Evolutionary conservation across 2,888 invertebrate species (phyloP), one percentile per base, ranked within the genome.

Genomic region (Meloe dianella): DNA sequence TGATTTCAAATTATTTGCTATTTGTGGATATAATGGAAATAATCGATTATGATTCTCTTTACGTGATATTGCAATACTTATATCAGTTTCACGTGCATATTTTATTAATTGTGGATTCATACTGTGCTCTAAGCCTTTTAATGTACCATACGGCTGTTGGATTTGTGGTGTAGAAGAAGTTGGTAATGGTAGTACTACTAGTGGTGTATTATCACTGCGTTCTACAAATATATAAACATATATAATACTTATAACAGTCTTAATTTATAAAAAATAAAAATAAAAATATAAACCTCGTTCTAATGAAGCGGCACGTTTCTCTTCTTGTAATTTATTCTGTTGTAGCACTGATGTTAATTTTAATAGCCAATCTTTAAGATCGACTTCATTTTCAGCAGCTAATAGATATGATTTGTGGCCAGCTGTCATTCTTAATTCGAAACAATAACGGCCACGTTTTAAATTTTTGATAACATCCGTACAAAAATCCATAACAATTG

Each of bases 401-500:
- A 97, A 87, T 58, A 93, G 89, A 77, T 94, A 95, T 0, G 94
- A 93, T 80, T 95, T 94, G 72, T 93, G 93, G 20, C 93, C 93
- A 7, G 93, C 90, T 24, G 89, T 89, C 94, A 95, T 95, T 70
- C 92, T 89, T 56, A 97, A 84, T 82, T 97, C 96, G 83, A 97
- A 96, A 82, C 95, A 92, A 80, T 89, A 91, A 76, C 92, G 89
- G 2, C 95, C 95, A 65, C 94, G 88, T 85, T 95, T 95, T 20
- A 91, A 86, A 85, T 94, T 96, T 87, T 91, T 91, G 66, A 93
- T 89, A 76, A 96, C 94, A 82, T 95, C 95, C 1, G 92, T 92
- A 80, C 96, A 96, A 85, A 95, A 94, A 83, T 97, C 96, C 91
- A 97, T 92, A 73, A 95, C 95, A 81, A 97, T 93, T 38, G 95